A percentile compares a stretch with the other conserved stretches of the same genome.
phyloP scores from a whole-genome alignment of 2,888 invertebrate genomes.

The Chalcosyrphus nemorum region DNA sequence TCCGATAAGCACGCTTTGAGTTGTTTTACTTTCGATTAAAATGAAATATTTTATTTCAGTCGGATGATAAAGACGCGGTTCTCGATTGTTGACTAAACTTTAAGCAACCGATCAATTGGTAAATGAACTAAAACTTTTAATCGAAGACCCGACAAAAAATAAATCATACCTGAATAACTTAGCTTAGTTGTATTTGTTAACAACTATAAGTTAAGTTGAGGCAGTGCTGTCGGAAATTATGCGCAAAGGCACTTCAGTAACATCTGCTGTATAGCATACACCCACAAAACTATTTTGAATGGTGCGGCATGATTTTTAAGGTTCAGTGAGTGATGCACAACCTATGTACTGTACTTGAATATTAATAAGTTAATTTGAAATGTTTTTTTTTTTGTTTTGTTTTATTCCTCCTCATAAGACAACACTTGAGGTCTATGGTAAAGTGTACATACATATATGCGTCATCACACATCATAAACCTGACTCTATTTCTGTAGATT shows the following conservation, averaged over 20 bases:
- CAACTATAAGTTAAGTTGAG: background rate
- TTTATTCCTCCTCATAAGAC: background rate
- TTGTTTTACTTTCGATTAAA: background rate
- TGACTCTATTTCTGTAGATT: background rate
- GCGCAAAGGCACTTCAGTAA: conserved; percentile 7
- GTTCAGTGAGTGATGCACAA: conserved; percentile 5
- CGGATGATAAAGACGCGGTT: conserved; percentile 2
- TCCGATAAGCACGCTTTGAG: background rate
- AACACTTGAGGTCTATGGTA: background rate
- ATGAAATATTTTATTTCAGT: conserved; percentile 3
- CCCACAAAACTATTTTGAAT: conserved; percentile 3
- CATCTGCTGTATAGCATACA: background rate
- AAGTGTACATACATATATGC: background rate
- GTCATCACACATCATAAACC: background rate
- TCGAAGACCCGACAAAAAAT: conserved; percentile 1
- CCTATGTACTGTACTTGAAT: conserved; percentile 35
- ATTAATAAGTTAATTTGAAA: conserved; percentile 10
- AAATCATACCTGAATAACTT: background rate
- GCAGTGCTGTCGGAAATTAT: conserved; percentile 21
- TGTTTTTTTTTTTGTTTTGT: conserved; percentile 3
- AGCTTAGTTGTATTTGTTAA: background rate
- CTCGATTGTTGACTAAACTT: conserved; percentile 23
- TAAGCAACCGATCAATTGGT: background rate
- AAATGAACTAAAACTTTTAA: conserved; percentile 3
- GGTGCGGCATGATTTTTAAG: background rate